These are phyloP conservation scores for Acanthacorydalis orientalis DNA, from an alignment of 2,888 invertebrate genomes.

Conservation along the genomic window DNA sequence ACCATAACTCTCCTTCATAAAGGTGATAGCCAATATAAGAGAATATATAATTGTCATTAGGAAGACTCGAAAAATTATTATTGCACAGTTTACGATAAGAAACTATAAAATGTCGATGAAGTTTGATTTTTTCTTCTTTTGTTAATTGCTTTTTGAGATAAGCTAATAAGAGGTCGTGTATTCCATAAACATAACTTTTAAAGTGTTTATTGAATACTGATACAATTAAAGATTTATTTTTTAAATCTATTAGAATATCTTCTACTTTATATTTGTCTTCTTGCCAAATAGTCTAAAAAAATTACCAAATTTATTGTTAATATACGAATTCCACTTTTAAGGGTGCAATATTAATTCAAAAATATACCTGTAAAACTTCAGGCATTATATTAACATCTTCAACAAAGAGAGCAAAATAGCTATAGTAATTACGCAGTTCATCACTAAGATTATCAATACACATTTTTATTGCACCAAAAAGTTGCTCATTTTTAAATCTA, in stretches of 20 bases:
- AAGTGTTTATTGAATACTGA: conserved; percentile 35
- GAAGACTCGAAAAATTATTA: conserved; percentile 36
- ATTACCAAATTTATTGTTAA: conserved; percentile 5
- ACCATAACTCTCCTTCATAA: conserved; percentile 32
- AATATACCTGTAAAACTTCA: conserved; percentile 16
- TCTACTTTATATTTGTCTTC: conserved; percentile 31
- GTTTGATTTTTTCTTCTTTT: conserved; percentile 26
- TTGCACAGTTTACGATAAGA: conserved; percentile 35
- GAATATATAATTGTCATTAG: conserved; percentile 55
- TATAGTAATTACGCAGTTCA: conserved; percentile 33
- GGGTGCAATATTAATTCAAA: background rate
- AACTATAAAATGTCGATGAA: conserved; percentile 40
- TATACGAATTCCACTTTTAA: background rate
- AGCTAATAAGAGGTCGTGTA: conserved; percentile 49
- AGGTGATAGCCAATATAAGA: conserved; percentile 58
- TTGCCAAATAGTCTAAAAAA: conserved; percentile 30
- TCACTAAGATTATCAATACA: conserved; percentile 40
- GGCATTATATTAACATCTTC: conserved; percentile 42
- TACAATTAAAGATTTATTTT: conserved; percentile 47
- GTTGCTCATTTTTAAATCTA: conserved; percentile 13
- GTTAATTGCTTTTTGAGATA: conserved; percentile 35
- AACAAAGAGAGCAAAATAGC: conserved; percentile 45
- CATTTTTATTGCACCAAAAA: conserved; percentile 36
- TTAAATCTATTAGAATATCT: conserved; percentile 42
- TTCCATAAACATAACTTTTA: conserved; percentile 46